These are phyloP conservation scores for Agapostemon virescens DNA, from an alignment of 2,888 invertebrate genomes.

Conservation along the genomic window DNA sequence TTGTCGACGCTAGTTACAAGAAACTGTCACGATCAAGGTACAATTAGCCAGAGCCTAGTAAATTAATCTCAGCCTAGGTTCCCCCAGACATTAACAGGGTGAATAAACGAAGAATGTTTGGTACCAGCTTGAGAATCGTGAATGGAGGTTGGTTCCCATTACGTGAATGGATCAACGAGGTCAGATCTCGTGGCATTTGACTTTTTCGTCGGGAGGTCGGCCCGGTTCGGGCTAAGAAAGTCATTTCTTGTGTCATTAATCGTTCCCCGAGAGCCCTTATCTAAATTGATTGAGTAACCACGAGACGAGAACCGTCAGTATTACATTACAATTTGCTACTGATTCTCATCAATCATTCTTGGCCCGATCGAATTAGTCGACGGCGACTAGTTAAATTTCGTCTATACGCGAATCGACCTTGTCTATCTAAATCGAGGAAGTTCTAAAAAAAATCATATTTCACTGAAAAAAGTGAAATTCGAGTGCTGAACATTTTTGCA, in stretches of 20 bases:
- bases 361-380: conserved; percentile 17
- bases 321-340: conserved; percentile 45
- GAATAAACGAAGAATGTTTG: conserved; percentile 32
- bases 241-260: conserved; percentile 65
- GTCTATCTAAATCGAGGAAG: too few relatives aligned
- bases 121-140: conserved; percentile 62
- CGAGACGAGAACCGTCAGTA: conserved; percentile 11
- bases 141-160: conserved; percentile 67
- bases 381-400: neutral
- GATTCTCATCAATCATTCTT: conserved; percentile 46
- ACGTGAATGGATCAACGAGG: conserved; percentile 62
- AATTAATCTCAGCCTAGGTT: conserved; percentile 46
- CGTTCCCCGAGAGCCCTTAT: conserved; percentile 39
- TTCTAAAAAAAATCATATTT: neutral
- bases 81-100: conserved; percentile 42
- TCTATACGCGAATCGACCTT: too few relatives aligned
- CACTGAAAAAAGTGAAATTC: neutral
- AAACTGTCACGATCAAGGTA: neutral
- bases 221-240: conserved; percentile 63
- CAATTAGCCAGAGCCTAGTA: neutral
- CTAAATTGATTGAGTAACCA: conserved; percentile 59
- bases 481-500: too few relatives aligned
- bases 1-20: neutral
- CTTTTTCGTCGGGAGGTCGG: conserved; percentile 62
- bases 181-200: conserved; percentile 61